phyloP scores from a whole-genome alignment of 2,888 invertebrate genomes.

The Coelogynopora nodosa region DNA sequence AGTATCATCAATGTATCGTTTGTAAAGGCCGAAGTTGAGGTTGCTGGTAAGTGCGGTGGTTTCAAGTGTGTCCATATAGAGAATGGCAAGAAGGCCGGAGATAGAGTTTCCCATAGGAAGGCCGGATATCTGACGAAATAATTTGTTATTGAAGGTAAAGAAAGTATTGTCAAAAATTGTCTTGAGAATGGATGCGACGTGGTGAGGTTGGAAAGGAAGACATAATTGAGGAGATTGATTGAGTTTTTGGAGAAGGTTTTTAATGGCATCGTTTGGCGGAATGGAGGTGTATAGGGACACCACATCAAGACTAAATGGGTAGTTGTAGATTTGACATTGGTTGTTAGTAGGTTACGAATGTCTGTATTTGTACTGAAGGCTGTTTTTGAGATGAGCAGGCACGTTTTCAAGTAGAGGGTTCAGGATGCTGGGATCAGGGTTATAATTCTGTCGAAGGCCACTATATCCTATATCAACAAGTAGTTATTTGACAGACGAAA shows the following conservation, averaged over 20 bases:
- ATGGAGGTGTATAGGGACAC: not conserved
- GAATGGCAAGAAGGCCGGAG: not conserved
- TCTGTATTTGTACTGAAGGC: not conserved
- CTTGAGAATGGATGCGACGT: not conserved
- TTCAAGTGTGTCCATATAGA: not conserved
- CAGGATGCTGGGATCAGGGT: too few species aligned
- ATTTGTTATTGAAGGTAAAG: not conserved
- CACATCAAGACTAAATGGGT: not conserved
- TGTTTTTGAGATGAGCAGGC: not conserved
- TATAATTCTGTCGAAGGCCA: too few species aligned
- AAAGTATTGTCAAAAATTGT: not conserved
- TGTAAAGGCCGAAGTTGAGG: not conserved
- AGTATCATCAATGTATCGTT: not conserved
- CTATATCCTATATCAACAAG: too few species aligned
- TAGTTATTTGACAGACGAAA: too few species aligned
- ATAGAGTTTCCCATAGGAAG: not conserved
- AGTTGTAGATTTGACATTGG: not conserved
- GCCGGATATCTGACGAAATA: not conserved
- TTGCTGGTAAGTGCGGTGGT: not conserved
- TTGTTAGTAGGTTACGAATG: not conserved
- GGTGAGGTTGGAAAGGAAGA: not conserved
- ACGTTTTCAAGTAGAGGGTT: not conserved
- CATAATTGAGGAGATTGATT: not conserved
- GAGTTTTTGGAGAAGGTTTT: not conserved
- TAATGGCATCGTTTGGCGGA: not conserved